Percentiles rank a stretch among this genome's conserved stretches.
Evolutionary conservation across 2,113 vertebrate genomes (phyloP).

Genomic region (Myxocyprinus asiaticus): DNA sequence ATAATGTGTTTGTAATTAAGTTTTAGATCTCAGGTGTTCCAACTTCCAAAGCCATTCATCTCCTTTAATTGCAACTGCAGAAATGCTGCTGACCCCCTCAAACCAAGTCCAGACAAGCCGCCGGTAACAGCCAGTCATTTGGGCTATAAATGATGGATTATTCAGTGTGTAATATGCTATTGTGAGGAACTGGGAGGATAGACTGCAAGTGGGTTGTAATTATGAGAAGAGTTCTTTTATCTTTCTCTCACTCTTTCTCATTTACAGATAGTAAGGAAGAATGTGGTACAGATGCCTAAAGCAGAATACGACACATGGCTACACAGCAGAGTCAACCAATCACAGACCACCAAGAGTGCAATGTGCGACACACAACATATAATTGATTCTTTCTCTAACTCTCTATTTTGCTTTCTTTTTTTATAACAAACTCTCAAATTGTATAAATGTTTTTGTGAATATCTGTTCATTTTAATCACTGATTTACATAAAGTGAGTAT

Average conservation of each 20-base stretch:
- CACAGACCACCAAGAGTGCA: background rate
- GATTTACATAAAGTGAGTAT: too few species aligned
- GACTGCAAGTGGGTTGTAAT: background rate
- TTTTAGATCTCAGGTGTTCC: background rate
- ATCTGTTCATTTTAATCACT: too few species aligned
- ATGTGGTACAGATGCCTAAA: constrained; percentile 72
- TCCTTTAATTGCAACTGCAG: constrained; percentile 22
- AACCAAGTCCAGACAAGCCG: background rate
- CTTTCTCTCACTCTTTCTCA: constrained; percentile 40
- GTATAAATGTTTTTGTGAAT: too few species aligned
- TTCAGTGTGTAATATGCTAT: constrained; percentile 30
- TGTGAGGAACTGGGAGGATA: constrained; percentile 29
- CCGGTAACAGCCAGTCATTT: background rate
- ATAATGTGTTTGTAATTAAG: background rate
- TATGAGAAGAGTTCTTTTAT: background rate
- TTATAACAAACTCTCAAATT: too few species aligned
- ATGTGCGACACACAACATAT: background rate
- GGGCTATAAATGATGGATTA: background rate
- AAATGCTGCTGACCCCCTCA: background rate
- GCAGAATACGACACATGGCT: constrained; percentile 75
- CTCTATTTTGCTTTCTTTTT: too few species aligned
- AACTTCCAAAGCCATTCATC: background rate
- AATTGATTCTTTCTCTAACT: background rate
- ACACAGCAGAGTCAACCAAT: constrained; percentile 50
- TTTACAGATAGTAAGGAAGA: constrained; percentile 75